Conservation (phyloP, 1,140 invertebrate species). For the Lepidotrigona ventralis region DNA sequence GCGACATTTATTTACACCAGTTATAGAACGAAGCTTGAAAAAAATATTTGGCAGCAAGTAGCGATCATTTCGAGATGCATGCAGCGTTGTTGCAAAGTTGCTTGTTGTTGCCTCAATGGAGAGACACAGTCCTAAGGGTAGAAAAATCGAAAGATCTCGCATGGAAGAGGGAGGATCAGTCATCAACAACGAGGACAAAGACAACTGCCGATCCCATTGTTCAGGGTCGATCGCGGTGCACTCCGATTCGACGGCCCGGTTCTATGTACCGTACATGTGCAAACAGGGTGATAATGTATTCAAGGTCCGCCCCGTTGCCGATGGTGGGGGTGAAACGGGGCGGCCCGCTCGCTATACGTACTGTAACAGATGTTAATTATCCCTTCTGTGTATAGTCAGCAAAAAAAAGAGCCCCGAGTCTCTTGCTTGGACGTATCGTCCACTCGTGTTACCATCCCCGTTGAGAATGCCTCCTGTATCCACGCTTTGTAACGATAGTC, state of each 20-base stretch:
- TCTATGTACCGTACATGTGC: constrained; percentile 51
- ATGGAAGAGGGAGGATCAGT: too few species aligned
- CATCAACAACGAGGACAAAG: constrained; percentile 11
- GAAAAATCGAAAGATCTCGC: neutral
- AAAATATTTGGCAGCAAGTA: too few species aligned
- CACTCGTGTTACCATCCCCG: constrained; percentile 53
- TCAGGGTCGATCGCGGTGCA: constrained; percentile 53
- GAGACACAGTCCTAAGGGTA: neutral
- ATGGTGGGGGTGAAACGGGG: constrained; percentile 76
- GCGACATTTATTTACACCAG: too few species aligned
- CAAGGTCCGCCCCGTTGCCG: constrained; percentile 76
- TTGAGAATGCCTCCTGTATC: constrained; percentile 4
- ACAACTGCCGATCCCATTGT: constrained; percentile 45
- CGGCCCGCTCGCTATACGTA: constrained; percentile 74
- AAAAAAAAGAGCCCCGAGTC: constrained; percentile 65
- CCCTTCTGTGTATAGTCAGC: constrained; percentile 74
- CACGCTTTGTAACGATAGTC: constrained; percentile 1
- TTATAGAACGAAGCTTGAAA: too few species aligned
- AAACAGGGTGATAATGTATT: constrained; percentile 78
- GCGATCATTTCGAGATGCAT: too few species aligned
- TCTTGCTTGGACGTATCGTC: constrained; percentile 60
- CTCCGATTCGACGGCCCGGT: constrained; percentile 50
- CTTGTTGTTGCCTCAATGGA: too few species aligned
- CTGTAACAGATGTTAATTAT: constrained; percentile 80
- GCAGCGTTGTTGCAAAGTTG: too few species aligned